Conservation (phyloP, 2,888 invertebrate species). For the Ornithoptera alexandrae region DNA sequence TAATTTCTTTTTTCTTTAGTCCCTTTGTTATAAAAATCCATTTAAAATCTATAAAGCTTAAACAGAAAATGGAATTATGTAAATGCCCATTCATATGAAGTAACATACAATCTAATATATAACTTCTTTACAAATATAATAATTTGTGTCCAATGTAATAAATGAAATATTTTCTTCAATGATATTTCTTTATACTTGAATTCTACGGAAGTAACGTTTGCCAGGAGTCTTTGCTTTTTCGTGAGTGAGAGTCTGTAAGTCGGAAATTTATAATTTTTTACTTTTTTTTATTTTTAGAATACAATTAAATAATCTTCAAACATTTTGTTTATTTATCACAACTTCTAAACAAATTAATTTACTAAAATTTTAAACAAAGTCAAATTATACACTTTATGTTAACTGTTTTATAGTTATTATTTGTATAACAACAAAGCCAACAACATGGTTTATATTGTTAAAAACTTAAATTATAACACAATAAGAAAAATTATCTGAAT, state of each 20-base stretch:
- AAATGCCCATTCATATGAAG: background rate
- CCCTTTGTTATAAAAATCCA: background rate
- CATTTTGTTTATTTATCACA: background rate
- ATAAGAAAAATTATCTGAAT: background rate
- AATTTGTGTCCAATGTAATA: background rate
- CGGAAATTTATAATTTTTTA: background rate
- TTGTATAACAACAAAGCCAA: too few relatives aligned
- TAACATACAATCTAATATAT: background rate
- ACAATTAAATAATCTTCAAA: background rate
- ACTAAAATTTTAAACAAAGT: too few relatives aligned
- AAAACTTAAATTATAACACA: too few relatives aligned
- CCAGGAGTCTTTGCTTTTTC: constrained; percentile 73
- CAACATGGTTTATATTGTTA: too few relatives aligned
- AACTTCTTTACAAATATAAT: background rate
- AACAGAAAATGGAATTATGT: background rate
- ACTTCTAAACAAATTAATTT: too few relatives aligned
- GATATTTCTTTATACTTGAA: constrained; percentile 40
- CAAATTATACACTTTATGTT: too few relatives aligned
- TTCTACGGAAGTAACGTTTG: constrained; percentile 79
- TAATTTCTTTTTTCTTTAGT: background rate
- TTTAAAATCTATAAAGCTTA: background rate
- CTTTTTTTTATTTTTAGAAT: background rate
- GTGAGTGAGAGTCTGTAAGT: constrained; percentile 79
- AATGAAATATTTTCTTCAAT: background rate
- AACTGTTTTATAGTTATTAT: too few relatives aligned